phyloP scores from a whole-genome alignment of 2,113 vertebrate species.

The Sceloporus tristichus region DNA sequence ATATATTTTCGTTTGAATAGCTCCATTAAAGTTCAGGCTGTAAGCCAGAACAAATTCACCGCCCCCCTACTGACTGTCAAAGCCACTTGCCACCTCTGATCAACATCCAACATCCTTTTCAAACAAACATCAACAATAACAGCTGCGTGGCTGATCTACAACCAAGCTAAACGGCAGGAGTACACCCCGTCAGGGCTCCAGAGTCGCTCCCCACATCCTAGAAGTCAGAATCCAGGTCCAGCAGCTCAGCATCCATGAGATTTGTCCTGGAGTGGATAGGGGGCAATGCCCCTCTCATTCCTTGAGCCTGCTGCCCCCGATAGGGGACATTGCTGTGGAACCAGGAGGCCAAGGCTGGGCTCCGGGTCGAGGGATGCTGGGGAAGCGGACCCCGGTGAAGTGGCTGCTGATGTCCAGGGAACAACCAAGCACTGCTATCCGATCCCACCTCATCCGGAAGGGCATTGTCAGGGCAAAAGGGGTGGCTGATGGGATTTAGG shows the following conservation, averaged over 20 bases:
- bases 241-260: conserved; percentile 91
- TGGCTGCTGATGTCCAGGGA: conserved; percentile 67
- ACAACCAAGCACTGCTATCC: not conserved
- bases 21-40: too few relatives aligned
- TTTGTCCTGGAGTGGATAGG: conserved; percentile 93
- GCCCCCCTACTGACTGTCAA: too few relatives aligned
- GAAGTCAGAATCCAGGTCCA: conserved; percentile 93
- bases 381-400: conserved; percentile 46
- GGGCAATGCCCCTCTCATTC: conserved; percentile 75
- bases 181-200: not conserved
- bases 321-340: conserved; percentile 63
- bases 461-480: conserved; percentile 74
- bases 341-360: conserved; percentile 36
- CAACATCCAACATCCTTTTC: not conserved
- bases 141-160: not conserved
- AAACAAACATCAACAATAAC: not conserved
- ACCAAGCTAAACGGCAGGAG: not conserved
- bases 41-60: too few relatives aligned
- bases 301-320: conserved; percentile 72
- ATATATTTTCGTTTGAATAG: too few relatives aligned
- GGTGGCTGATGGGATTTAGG: conserved; percentile 76
- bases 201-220: conserved; percentile 56
- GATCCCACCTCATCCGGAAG: conserved; percentile 49
- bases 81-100: too few relatives aligned
- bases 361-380: conserved; percentile 2